Base-by-base conservation (phyloP, 2,797 vertebrate genomes). In the Yasuhikotakia modesta region DNA sequence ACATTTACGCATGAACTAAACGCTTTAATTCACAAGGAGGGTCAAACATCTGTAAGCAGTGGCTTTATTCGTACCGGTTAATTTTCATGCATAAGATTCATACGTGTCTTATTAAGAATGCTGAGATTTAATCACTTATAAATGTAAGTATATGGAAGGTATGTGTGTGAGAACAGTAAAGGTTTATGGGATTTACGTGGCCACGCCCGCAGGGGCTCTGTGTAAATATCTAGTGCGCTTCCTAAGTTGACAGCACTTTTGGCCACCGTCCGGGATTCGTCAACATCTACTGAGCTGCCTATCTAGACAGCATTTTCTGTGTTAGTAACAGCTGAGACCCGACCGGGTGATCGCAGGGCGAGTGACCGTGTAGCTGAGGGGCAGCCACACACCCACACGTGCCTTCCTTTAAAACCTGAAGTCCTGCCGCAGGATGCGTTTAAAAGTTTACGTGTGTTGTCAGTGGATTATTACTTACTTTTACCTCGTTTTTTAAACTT, bases 401-500 rank as follows among this genome's bases (percentile, higher is more conserved):
- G 46, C 27, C 21, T 69, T 13, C 10, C 27, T 77, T 70, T 19
- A 69, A 77, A 27, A 61, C 1, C 55, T 43, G 43, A 2, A 39
- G 14, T 57, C 24, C 24, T 17, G 17, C 17, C 43, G 48, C 12
- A 10, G 10, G n/a, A 21, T 76, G 19, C 16, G 0, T 50, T 58
- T 27, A 24, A 6, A 50, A 11, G 17, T 6, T 3, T 13, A 52
- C 70, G 55, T 39, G 27, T 27, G 5, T 2, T 0, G 22, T 52
- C 58, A 48, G 35, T 69, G 76, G 67, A 70, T 64, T 70, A 43
- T 52, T 27, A 30, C 48, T 30, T 27, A 10, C 16, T 5, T 19
- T n/a, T 19, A 45, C 39, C 39, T 16, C n/a, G 57, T 39, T 17
- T 17, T 17, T 11, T 50, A 50, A 17, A 50, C 14, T 50, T 14